These are phyloP conservation scores for Atractosteus spatula DNA, from an alignment of 2,113 vertebrate species.

Conservation along the genomic window DNA sequence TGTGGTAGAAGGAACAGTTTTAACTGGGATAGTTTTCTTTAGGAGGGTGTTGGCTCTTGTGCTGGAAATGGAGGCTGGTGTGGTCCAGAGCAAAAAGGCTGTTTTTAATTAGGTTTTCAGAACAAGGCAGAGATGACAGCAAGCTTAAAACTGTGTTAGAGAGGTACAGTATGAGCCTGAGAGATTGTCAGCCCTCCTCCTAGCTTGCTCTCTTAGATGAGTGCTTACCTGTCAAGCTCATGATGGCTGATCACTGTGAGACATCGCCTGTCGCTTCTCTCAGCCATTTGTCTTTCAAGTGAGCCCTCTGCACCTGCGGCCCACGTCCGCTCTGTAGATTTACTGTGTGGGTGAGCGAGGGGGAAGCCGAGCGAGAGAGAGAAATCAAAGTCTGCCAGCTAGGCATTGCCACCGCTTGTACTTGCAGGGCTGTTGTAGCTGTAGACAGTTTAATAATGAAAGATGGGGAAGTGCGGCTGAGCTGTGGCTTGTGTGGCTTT, in stretches of 20 bases:
- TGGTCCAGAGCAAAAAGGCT: too few species aligned
- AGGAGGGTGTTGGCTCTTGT: too few species aligned
- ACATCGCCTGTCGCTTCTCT: conserved; percentile 34
- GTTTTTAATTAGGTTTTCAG: too few species aligned
- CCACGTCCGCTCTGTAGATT: conserved; percentile 24
- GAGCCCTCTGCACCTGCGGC: conserved; percentile 38
- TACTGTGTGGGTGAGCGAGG: conserved; percentile 7
- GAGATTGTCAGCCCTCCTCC: neutral
- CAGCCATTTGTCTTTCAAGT: conserved; percentile 45
- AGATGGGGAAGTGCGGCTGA: conserved; percentile 5
- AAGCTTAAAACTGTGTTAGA: too few species aligned
- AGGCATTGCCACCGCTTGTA: neutral
- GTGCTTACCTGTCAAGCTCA: conserved; percentile 26
- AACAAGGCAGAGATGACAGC: too few species aligned
- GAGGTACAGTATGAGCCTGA: too few species aligned
- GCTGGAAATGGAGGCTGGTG: too few species aligned
- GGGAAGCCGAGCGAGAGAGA: neutral
- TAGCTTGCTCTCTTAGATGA: conserved; percentile 2
- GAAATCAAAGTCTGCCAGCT: neutral
- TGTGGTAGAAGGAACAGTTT: too few species aligned
- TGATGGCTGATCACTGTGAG: conserved; percentile 34
- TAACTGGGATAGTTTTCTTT: too few species aligned
- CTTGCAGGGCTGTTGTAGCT: conserved; percentile 10
- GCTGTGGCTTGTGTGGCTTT: neutral
- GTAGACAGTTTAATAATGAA: neutral